phyloP scores from a whole-genome alignment of 2,888 invertebrate genomes.

The Philonicus albiceps region DNA sequence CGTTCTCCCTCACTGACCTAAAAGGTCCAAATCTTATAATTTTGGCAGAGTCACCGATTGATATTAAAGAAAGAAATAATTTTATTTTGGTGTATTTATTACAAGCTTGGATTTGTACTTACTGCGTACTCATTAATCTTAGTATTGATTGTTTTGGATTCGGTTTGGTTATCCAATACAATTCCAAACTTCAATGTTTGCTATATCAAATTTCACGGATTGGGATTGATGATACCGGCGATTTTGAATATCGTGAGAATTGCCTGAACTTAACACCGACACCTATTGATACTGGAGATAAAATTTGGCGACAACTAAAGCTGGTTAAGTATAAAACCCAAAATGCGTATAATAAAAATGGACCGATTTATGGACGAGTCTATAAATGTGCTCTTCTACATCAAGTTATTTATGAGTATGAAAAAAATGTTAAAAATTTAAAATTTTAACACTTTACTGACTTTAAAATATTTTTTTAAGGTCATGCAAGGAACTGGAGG shows the following conservation, averaged over 20 bases:
- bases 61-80: not conserved
- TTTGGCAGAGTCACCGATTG: not conserved
- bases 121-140: not conserved
- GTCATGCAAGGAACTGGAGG: not conserved
- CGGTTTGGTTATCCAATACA: not conserved
- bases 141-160: not conserved
- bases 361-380: not conserved
- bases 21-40: not conserved
- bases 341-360: not conserved
- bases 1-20: not conserved
- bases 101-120: not conserved
- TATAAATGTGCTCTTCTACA: not conserved
- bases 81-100: not conserved
- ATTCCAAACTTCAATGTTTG: not conserved
- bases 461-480: not conserved
- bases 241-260: not conserved
- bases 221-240: not conserved
- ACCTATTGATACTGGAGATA: not conserved
- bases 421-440: not conserved
- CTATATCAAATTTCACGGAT: not conserved
- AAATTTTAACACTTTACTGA: not conserved
- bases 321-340: not conserved
- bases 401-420: not conserved
- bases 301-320: not conserved
- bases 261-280: not conserved